phyloP scores from a whole-genome alignment of 2,113 vertebrate species.

The Sclerurus mexicanus region DNA sequence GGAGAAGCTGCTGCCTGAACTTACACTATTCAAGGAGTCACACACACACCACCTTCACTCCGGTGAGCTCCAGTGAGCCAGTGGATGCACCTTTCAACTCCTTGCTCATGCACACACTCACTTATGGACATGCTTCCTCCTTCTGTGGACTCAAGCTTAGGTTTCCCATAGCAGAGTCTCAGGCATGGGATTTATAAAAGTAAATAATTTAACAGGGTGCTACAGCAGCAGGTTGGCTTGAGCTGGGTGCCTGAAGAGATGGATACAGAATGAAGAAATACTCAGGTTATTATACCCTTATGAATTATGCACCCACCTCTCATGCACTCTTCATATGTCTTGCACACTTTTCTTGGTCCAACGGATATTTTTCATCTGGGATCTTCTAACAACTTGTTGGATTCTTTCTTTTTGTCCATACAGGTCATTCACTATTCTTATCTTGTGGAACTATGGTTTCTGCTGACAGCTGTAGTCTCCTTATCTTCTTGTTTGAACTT shows the following conservation, averaged over 20 bases:
- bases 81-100: neutral
- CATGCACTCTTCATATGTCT: neutral
- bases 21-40: neutral
- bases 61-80: neutral
- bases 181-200: neutral
- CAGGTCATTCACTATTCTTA: neutral
- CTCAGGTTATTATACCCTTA: neutral
- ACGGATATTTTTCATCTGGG: neutral
- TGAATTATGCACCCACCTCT: neutral
- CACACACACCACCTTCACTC: neutral
- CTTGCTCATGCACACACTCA: neutral
- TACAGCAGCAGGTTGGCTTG: neutral
- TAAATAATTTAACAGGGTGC: neutral
- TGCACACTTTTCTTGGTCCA: fast-evolving
- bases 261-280: neutral
- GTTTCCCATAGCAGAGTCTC: neutral
- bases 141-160: neutral
- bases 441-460: neutral
- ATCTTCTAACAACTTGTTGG: neutral
- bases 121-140: neutral
- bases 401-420: neutral
- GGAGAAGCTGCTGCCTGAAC: neutral
- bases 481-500: neutral
- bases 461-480: neutral
- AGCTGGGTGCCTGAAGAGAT: neutral